A percentile compares a stretch with the other conserved stretches of the same genome.
Evolutionary conservation across 2,888 invertebrate genomes (phyloP).

Genomic region (Neelides folsomi): DNA sequence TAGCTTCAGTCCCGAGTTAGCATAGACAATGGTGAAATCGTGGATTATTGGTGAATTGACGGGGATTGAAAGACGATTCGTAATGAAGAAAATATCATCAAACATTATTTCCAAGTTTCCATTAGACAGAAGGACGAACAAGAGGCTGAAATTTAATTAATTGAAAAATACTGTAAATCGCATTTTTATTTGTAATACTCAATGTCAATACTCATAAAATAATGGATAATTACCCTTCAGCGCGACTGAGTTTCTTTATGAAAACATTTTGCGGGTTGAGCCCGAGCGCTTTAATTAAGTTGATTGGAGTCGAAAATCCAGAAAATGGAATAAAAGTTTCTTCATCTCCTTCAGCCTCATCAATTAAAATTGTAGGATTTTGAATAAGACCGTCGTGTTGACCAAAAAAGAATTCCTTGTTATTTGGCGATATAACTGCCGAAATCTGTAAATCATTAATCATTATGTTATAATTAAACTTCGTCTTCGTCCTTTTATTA

Average conservation of each 20-base stretch:
- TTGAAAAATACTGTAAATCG: too few relatives aligned
- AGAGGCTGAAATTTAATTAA: slow-evolving; percentile 16
- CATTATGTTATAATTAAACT: background rate
- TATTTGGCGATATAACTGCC: slow-evolving; percentile 12
- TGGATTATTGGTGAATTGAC: slow-evolving; percentile 7
- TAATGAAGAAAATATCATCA: slow-evolving; percentile 7
- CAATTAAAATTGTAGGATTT: background rate
- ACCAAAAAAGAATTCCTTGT: slow-evolving; percentile 12
- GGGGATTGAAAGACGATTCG: slow-evolving; percentile 6
- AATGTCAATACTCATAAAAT: background rate
- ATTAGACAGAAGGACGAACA: slow-evolving; percentile 21
- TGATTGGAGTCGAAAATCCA: background rate
- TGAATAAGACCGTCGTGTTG: slow-evolving; percentile 14
- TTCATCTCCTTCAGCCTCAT: background rate
- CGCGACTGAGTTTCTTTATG: slow-evolving; percentile 12
- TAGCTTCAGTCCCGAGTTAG: slow-evolving; percentile 14
- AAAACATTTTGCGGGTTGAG: background rate
- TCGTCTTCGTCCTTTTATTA: too few relatives aligned
- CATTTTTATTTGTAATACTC: too few relatives aligned
- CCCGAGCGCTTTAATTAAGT: slow-evolving; percentile 3
- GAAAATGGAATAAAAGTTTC: background rate
- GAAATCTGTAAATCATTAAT: slow-evolving; percentile 12
- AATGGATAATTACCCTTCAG: slow-evolving; percentile 18
- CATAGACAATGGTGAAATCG: slow-evolving; percentile 19
- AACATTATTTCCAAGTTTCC: slow-evolving; percentile 18